Conservation (phyloP, 2,888 invertebrate species). For the Oegoconia quadripuncta region DNA sequence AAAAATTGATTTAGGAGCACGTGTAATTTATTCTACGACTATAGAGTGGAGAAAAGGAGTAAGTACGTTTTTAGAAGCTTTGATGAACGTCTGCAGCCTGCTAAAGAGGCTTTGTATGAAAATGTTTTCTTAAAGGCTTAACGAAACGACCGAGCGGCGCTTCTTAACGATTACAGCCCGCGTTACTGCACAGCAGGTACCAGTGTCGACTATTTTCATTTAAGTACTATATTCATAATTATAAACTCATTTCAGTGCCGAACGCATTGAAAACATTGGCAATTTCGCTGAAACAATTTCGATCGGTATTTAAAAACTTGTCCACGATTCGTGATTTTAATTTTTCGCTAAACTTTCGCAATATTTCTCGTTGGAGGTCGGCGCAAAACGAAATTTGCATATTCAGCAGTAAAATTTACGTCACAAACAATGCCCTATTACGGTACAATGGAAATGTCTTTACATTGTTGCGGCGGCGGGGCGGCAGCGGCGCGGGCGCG, state of each 20-base stretch:
- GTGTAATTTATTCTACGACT: constrained; percentile 4
- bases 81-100: constrained; percentile 6
- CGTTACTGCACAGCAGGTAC: constrained; percentile 1
- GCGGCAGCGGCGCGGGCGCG: constrained; percentile 28
- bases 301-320: constrained; percentile 53
- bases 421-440: constrained; percentile 75
- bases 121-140: constrained; percentile 17
- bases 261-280: background rate
- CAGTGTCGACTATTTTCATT: constrained; percentile 7
- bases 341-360: constrained; percentile 70
- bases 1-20: constrained; percentile 23
- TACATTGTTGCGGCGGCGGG: constrained; percentile 59
- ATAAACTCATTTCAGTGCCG: constrained; percentile 1
- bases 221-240: constrained; percentile 13
- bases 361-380: constrained; percentile 68
- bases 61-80: constrained; percentile 1
- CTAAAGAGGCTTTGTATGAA: constrained; percentile 15
- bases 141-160: constrained; percentile 9
- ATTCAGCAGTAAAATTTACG: constrained; percentile 73
- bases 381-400: constrained; percentile 69
- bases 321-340: constrained; percentile 66
- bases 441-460: constrained; percentile 73
- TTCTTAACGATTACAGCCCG: constrained; percentile 10
- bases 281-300: constrained; percentile 36
- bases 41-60: background rate